Evolutionary conservation across 2,797 vertebrate species (phyloP).

Genomic region (Danio albolineatus): DNA sequence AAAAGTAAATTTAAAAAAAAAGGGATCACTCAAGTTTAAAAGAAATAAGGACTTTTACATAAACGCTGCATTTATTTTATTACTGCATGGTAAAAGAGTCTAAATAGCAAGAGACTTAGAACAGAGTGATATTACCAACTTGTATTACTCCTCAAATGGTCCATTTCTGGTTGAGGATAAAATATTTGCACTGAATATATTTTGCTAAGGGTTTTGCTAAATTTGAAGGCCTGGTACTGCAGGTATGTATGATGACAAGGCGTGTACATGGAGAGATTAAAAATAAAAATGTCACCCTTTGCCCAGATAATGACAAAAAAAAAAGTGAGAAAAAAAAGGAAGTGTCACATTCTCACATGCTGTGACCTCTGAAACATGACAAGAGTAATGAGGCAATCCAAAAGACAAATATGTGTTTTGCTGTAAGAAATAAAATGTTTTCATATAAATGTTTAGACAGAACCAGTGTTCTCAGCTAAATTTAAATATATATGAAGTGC

Average conservation of each 20-base stretch:
- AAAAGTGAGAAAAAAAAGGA: neutral
- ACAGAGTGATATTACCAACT: constrained; percentile 67
- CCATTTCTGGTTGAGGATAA: constrained; percentile 67
- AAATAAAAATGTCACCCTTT: neutral
- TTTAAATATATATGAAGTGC: neutral
- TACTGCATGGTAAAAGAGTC: constrained; percentile 54
- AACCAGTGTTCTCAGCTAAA: neutral
- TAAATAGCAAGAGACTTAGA: constrained; percentile 61
- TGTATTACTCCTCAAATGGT: constrained; percentile 62
- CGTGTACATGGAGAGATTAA: neutral
- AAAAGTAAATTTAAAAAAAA: constrained; percentile 16
- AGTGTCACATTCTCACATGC: neutral
- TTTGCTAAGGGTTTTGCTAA: constrained; percentile 45
- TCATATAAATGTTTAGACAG: neutral
- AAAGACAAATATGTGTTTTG: neutral
- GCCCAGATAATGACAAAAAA: neutral
- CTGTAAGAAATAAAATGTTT: neutral
- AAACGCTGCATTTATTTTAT: constrained; percentile 32
- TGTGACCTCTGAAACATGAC: neutral
- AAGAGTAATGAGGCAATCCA: neutral
- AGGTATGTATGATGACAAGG: constrained; percentile 21
- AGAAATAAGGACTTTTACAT: neutral
- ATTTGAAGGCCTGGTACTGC: constrained; percentile 42
- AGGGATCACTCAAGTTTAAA: neutral
- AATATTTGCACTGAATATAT: constrained; percentile 65